phyloP scores from a whole-genome alignment of 2,113 vertebrate genomes.

The Calyptommatus sinebrachiatus region DNA sequence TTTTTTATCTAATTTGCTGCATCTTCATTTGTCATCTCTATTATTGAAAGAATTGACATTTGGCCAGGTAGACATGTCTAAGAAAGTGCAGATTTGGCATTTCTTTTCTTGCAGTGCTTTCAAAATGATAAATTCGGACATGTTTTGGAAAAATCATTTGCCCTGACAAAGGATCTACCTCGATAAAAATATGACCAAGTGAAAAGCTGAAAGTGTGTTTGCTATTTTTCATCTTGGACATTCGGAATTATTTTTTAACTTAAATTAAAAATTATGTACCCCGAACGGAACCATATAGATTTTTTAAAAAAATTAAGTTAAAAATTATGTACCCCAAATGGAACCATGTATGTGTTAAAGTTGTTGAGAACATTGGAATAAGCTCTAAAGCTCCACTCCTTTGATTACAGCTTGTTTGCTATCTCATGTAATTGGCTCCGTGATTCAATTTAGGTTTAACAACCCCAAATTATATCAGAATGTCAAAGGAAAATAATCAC shows the following conservation, averaged over 20 bases:
- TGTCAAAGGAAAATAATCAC: slow-evolving; percentile 23
- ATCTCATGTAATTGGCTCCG: slow-evolving; percentile 28
- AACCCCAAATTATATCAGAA: slow-evolving; percentile 31
- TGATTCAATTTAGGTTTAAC: slow-evolving; percentile 38
- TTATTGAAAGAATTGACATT: neutral
- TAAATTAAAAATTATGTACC: slow-evolving; percentile 20
- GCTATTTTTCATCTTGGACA: slow-evolving; percentile 4
- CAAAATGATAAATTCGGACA: slow-evolving; percentile 36
- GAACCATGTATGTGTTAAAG: slow-evolving; percentile 42
- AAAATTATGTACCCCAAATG: slow-evolving; percentile 18
- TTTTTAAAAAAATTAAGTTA: too few species aligned
- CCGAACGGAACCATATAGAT: slow-evolving; percentile 41
- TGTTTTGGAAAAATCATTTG: slow-evolving; percentile 44
- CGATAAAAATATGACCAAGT: slow-evolving; percentile 24
- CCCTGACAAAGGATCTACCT: slow-evolving; percentile 37
- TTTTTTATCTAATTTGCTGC: neutral
- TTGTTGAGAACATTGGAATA: slow-evolving; percentile 28
- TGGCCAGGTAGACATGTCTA: slow-evolving; percentile 20
- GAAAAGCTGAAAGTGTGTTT: neutral
- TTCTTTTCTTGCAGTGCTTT: slow-evolving; percentile 17
- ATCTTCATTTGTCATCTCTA: neutral
- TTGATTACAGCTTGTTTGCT: slow-evolving; percentile 30
- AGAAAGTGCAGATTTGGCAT: slow-evolving; percentile 17
- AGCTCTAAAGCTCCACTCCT: slow-evolving; percentile 38
- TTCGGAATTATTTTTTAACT: slow-evolving; percentile 31